phyloP scores from a whole-genome alignment of 2,113 vertebrate genomes.

The Natator depressus region DNA sequence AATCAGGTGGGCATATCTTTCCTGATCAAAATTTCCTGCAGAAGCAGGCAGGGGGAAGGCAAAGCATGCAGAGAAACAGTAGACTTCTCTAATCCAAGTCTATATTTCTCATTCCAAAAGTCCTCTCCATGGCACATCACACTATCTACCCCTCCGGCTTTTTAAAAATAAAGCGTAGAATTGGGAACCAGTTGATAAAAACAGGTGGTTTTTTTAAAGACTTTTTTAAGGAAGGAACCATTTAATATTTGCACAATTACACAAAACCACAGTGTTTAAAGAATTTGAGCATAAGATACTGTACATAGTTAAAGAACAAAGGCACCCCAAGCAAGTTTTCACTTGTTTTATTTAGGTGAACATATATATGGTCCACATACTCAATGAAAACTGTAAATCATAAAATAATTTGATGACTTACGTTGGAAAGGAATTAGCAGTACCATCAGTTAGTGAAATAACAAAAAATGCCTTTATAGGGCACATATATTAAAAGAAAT shows the following conservation, averaged over 20 bases:
- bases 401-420: conserved; percentile 82
- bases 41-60: neutral
- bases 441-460: conserved; percentile 76
- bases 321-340: conserved; percentile 52
- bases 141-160: neutral
- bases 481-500: conserved; percentile 25
- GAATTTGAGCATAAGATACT: neutral
- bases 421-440: conserved; percentile 72
- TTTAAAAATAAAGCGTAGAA: neutral
- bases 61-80: neutral
- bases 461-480: conserved; percentile 67
- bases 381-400: conserved; percentile 72
- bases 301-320: neutral
- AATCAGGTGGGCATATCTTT: neutral
- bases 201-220: neutral
- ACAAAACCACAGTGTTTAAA: accelerated
- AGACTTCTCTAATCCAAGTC: neutral
- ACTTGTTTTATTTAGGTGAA: conserved; percentile 81
- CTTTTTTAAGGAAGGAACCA: neutral
- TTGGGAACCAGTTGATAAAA: neutral
- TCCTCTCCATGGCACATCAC: neutral
- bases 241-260: neutral
- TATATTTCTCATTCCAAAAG: neutral
- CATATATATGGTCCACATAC: conserved; percentile 73
- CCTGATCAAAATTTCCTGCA: neutral